Evolutionary conservation across 1,140 invertebrate genomes (phyloP), one percentile per base, ranked within the genome.

Genomic region (Gryllus bimaculatus): DNA sequence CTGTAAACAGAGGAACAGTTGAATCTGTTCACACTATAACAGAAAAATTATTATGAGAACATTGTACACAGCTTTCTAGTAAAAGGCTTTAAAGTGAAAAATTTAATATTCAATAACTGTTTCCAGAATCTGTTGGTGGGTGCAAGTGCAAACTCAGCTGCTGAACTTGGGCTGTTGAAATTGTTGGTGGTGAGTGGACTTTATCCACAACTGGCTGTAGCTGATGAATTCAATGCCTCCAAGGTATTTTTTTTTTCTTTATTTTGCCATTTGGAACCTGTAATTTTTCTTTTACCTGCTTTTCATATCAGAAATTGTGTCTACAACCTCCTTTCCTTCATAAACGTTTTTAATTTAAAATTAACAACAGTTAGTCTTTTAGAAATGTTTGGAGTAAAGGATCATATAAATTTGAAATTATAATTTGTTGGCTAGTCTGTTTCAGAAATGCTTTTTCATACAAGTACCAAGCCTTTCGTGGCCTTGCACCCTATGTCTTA

Each of bases 371-470:
- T 39, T 2, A 2, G 26, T 39, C 1, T 39, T 39, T 39, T 39
- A 39, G 26, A 39, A 39, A 39, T 5, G 26, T 39, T 39, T 39
- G 26, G 26, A 39, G 26, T 39, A 39, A 2, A 39, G 5, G 26
- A 5, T 39, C 26, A 39, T 39, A 39, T 39, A 39, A 39, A 39
- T 39, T 39, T 39, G 26, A 39, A 39, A 39, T 39, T 39, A 39
- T 5, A 39, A 39, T 39, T 39, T 39, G 1, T 1, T 39, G 26
- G 26, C 5, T 5, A 93, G 90, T 90, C 91, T 48, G 90, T 92
- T 20, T 91, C 90, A n/a, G 96, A 98, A 82, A 95, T 97, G 84
- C 87, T 97, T 47, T 98, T 95, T 86, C 97, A 99, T 84, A 98
- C 96, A 0, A 93, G 92, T 87, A 92, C 90, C 39, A 98, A 98